A percentile compares a stretch with the other conserved stretches of the same genome.
These are phyloP conservation scores for Oryctolagus cuniculus DNA, from an alignment of 2,113 vertebrate species.

Conservation along the genomic window mOryCun1.1 NC_091436.1:123270501-123271000, in stretches of 20 bases:
- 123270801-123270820: not conserved
- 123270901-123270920: not conserved
- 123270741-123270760: not conserved
- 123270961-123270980: not conserved
- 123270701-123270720: not conserved
- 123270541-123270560: not conserved
- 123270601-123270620: too few relatives aligned
- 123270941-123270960: not conserved
- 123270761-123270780: not conserved
- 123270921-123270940: not conserved
- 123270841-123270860: not conserved
- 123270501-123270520: too few relatives aligned
- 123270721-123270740: not conserved
- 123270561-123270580: not conserved
- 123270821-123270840: not conserved
- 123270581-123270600: not conserved
- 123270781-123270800: not conserved
- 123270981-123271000: not conserved
- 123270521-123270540: not conserved
- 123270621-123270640: too few relatives aligned
- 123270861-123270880: not conserved
- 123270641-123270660: too few relatives aligned
- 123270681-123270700: not conserved
- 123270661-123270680: not conserved
- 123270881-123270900: constrained; percentile 8